Evolutionary conservation across 2,888 invertebrate genomes (phyloP).

Genomic region (Hyposoter dolosus): DNA sequence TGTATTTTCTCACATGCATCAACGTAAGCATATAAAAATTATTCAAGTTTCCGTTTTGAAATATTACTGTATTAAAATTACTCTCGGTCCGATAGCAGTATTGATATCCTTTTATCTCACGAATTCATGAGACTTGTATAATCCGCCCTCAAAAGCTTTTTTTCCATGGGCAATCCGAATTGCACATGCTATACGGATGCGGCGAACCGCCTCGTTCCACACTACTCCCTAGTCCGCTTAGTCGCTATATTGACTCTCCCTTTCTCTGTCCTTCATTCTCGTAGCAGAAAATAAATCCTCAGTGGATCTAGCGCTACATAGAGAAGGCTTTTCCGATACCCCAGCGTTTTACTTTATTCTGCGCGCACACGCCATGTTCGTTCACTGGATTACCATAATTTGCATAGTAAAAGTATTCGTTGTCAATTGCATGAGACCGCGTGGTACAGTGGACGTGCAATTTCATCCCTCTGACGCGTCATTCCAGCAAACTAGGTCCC

Average conservation of each 20-base stretch:
- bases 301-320: slow-evolving; percentile 40
- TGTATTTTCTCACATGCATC: neutral
- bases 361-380: slow-evolving; percentile 65
- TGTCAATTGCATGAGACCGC: slow-evolving; percentile 79
- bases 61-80: slow-evolving; percentile 15
- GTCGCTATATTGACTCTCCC: slow-evolving; percentile 10
- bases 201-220: slow-evolving; percentile 14
- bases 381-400: slow-evolving; percentile 82
- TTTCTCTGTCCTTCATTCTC: slow-evolving; percentile 31
- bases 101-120: slow-evolving; percentile 53
- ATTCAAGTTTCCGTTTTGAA: neutral
- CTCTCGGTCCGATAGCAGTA: slow-evolving; percentile 7
- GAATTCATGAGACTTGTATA: slow-evolving; percentile 44
- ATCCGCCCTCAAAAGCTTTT: slow-evolving; percentile 45
- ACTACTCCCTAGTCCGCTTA: slow-evolving; percentile 18
- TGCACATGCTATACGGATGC: neutral
- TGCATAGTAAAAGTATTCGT: slow-evolving; percentile 83
- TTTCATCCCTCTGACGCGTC: slow-evolving; percentile 70
- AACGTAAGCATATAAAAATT: neutral
- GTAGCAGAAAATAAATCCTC: slow-evolving; percentile 66
- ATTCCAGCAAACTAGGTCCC: slow-evolving; percentile 50
- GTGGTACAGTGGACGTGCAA: slow-evolving; percentile 75
- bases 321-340: slow-evolving; percentile 37
- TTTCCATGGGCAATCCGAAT: slow-evolving; percentile 18
- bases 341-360: slow-evolving; percentile 4